Percentiles rank a stretch among this genome's conserved stretches.
phyloP scores from a whole-genome alignment of 2,113 vertebrate genomes.

The Pelecanoides urinatrix region DNA sequence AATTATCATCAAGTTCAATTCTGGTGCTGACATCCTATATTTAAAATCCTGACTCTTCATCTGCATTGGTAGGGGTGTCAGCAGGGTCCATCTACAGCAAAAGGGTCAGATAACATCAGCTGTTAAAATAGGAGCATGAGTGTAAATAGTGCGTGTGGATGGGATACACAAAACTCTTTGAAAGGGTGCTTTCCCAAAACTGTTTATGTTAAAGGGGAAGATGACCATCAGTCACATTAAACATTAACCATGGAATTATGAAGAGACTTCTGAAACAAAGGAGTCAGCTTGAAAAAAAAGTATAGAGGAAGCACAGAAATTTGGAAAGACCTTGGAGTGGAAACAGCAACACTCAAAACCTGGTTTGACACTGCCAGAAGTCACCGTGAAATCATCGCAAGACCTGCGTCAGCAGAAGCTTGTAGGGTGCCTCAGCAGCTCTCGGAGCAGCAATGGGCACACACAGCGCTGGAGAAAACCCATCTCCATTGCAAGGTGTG shows the following conservation, averaged over 20 bases:
- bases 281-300: background rate
- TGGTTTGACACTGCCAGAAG: background rate
- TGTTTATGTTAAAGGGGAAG: background rate
- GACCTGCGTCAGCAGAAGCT: accelerated
- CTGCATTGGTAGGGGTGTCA: background rate
- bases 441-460: background rate
- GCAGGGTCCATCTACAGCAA: background rate
- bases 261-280: background rate
- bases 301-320: background rate
- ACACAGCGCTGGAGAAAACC: background rate
- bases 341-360: background rate
- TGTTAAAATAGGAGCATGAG: background rate
- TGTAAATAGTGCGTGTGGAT: background rate
- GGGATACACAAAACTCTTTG: background rate
- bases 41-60: background rate
- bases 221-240: background rate
- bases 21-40: background rate
- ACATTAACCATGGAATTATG: background rate
- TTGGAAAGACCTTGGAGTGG: background rate
- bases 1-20: background rate
- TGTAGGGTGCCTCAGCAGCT: background rate
- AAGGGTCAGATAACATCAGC: background rate
- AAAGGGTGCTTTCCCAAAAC: background rate
- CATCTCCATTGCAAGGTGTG: background rate
- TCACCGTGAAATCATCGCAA: accelerated